Evolutionary conservation across 2,888 invertebrate species (phyloP).

Genomic region (Sminthurides aquaticus): DNA sequence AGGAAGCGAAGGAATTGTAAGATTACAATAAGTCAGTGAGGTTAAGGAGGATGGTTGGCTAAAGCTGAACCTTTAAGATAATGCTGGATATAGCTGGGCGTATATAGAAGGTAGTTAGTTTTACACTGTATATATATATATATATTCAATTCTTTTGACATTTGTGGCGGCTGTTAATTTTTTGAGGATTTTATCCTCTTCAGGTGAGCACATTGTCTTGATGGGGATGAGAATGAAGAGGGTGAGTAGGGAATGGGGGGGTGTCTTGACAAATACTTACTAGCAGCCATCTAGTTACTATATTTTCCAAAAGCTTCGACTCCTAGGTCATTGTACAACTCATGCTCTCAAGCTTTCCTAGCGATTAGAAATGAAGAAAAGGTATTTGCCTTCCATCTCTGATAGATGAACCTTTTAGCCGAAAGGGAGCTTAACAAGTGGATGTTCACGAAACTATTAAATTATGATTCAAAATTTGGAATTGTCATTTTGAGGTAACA

Average conservation of each 20-base stretch:
- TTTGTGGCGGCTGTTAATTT: slow-evolving; percentile 22
- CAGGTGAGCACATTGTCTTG: slow-evolving; percentile 11
- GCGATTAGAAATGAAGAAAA: not conserved
- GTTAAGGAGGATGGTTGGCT: too few species aligned
- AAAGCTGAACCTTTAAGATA: too few species aligned
- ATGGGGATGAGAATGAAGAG: not conserved
- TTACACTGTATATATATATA: too few species aligned
- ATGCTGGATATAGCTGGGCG: too few species aligned
- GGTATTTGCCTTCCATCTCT: not conserved
- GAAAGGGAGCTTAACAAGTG: not conserved
- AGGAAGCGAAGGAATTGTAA: too few species aligned
- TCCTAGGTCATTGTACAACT: too few species aligned
- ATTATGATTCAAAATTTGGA: not conserved
- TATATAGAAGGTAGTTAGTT: too few species aligned
- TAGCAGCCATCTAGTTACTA: too few species aligned
- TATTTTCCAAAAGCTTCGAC: too few species aligned
- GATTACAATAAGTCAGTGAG: too few species aligned
- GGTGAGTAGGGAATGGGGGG: not conserved
- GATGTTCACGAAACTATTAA: not conserved
- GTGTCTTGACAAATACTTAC: slow-evolving; percentile 31
- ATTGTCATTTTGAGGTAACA: too few species aligned
- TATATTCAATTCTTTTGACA: slow-evolving; percentile 6
- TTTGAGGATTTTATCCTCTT: slow-evolving; percentile 22
- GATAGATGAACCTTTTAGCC: not conserved
- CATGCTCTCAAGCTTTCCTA: not conserved